These are phyloP conservation scores for Paralichthys olivaceus DNA, from an alignment of 2,113 vertebrate genomes.

Conservation along the genomic window DNA sequence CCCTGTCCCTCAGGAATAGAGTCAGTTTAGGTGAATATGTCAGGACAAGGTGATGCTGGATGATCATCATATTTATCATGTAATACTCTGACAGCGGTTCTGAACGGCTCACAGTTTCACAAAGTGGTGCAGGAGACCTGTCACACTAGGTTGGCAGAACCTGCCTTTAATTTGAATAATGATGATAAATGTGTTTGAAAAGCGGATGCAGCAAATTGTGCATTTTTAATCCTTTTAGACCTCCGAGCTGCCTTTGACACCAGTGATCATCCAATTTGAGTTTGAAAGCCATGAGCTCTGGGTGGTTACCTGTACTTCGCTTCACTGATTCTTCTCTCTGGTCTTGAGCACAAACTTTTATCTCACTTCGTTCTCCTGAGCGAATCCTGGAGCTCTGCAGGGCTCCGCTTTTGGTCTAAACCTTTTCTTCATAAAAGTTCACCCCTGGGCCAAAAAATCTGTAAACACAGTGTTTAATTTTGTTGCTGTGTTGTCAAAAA, in stretches of 20 bases:
- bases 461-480: constrained; percentile 23
- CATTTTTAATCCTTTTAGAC: constrained; percentile 67
- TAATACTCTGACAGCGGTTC: constrained; percentile 4
- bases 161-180: constrained; percentile 68
- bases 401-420: background rate
- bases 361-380: constrained; percentile 24
- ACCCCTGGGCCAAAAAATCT: background rate
- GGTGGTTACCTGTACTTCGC: constrained; percentile 51
- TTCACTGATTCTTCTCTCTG: constrained; percentile 40
- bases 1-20: constrained; percentile 1
- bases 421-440: background rate
- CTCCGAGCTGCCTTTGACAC: constrained; percentile 61
- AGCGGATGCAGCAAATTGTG: constrained; percentile 63
- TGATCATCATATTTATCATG: constrained; percentile 23
- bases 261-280: constrained; percentile 64
- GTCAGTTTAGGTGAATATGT: constrained; percentile 20
- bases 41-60: constrained; percentile 26
- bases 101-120: constrained; percentile 56
- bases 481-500: background rate
- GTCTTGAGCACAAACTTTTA: constrained; percentile 35
- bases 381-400: constrained; percentile 30
- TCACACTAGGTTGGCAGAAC: constrained; percentile 36
- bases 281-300: constrained; percentile 48
- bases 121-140: constrained; percentile 42
- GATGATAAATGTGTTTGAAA: constrained; percentile 66